Conservation (phyloP, 53 echinoderm and acorn worm species). For the Mesocentrotus franciscanus region DNA sequence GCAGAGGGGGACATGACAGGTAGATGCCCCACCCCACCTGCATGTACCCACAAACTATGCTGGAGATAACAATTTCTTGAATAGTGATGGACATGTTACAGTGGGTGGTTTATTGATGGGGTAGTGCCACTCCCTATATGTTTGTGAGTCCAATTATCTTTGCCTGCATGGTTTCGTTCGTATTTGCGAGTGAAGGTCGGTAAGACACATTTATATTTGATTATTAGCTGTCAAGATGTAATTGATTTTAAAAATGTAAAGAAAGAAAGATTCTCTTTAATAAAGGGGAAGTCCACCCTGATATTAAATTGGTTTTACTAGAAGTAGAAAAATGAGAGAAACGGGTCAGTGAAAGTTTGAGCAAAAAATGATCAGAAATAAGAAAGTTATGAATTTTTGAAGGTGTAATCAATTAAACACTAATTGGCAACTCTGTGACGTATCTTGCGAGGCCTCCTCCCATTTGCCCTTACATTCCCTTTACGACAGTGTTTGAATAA, state of each 20-base stretch:
- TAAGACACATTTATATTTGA: neutral
- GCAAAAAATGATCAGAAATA: no score
- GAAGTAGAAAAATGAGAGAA: no score
- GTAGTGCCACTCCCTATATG: neutral
- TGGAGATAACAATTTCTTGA: neutral
- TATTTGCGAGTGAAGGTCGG: neutral
- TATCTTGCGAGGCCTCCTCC: no score
- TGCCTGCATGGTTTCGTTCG: neutral
- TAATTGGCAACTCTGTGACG: no score
- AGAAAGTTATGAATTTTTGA: no score
- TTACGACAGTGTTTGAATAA: no score
- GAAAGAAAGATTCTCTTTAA: no score
- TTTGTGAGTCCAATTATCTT: neutral
- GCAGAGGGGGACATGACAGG: neutral
- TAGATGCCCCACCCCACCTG: neutral
- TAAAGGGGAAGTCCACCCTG: no score
- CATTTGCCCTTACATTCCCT: no score
- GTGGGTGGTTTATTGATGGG: slow-evolving; percentile 6
- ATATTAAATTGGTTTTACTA: no score
- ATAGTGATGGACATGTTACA: neutral
- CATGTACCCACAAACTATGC: neutral
- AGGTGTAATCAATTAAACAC: no score
- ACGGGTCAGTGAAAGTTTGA: no score
- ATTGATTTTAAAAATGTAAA: neutral
- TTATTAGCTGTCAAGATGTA: neutral